Conservation (phyloP, 2,888 invertebrate species). For the Patella caerulea region DNA sequence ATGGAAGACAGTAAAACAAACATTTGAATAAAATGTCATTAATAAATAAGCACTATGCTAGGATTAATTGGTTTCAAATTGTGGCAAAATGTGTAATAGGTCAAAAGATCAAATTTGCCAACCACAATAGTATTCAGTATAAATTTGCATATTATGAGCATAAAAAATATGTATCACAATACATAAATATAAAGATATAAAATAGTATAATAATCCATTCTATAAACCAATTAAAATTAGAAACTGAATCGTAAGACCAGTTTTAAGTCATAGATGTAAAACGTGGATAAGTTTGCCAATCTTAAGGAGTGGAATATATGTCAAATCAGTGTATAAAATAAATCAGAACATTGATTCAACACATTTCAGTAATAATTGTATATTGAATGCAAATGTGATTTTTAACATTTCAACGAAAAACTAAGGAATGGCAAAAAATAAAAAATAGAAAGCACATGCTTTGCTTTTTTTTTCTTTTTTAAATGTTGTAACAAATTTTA, state of each 20-base stretch:
- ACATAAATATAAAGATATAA: conserved; percentile 6
- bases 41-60: too few species aligned
- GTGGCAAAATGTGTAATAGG: too few species aligned
- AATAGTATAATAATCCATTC: background rate
- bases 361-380: background rate
- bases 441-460: conserved; percentile 40
- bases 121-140: too few species aligned
- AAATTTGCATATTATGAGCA: conserved; percentile 9
- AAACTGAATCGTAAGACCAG: too few species aligned
- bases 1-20: too few species aligned
- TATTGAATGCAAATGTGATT: conserved; percentile 36
- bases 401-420: conserved; percentile 41
- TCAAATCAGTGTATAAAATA: background rate
- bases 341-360: background rate
- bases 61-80: too few species aligned
- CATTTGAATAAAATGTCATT: too few species aligned
- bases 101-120: too few species aligned
- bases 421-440: conserved; percentile 51
- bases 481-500: conserved; percentile 7
- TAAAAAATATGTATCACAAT: conserved; percentile 10
- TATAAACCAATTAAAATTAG: too few species aligned
- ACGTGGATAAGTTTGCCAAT: background rate
- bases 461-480: background rate
- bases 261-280: too few species aligned
- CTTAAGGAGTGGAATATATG: conserved; percentile 9